Conservation (phyloP, 2,113 vertebrate genomes). For the Gambusia holbrooki region DNA sequence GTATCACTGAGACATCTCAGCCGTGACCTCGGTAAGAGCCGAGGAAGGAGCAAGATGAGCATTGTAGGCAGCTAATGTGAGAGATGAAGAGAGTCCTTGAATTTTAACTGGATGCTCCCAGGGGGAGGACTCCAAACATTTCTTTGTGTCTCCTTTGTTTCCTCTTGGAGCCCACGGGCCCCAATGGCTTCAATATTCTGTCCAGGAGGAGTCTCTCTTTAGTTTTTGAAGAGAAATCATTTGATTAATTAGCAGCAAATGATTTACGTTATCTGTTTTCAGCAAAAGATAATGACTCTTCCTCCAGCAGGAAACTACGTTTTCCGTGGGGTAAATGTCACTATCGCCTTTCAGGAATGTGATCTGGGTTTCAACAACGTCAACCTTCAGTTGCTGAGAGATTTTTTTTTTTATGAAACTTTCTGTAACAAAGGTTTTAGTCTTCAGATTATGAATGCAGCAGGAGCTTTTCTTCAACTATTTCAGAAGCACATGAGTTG, state of each 20-base stretch:
- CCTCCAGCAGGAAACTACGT: slow-evolving; percentile 23
- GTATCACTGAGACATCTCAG: slow-evolving; percentile 66
- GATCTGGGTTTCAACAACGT: slow-evolving; percentile 21
- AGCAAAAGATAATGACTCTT: slow-evolving; percentile 29
- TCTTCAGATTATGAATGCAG: no score
- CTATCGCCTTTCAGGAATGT: slow-evolving; percentile 37
- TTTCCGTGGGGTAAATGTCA: slow-evolving; percentile 44
- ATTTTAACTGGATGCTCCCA: slow-evolving; percentile 60
- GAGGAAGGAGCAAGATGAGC: slow-evolving; percentile 35
- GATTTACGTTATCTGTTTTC: slow-evolving; percentile 40
- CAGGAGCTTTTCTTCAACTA: no score
- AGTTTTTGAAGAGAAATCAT: slow-evolving; percentile 35
- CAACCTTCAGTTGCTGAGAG: not conserved
- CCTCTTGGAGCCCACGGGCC: slow-evolving; percentile 36
- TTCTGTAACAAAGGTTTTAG: no score
- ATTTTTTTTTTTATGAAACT: no score
- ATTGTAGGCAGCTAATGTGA: slow-evolving; percentile 45
- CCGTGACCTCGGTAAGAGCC: slow-evolving; percentile 63
- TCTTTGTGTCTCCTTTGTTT: slow-evolving; percentile 51
- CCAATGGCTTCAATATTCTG: slow-evolving; percentile 12
- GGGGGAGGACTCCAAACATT: slow-evolving; percentile 57
- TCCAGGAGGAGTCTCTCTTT: not conserved
- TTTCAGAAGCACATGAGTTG: no score
- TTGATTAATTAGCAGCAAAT: slow-evolving; percentile 41
- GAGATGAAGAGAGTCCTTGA: slow-evolving; percentile 61